Base-by-base conservation (phyloP, 2,113 vertebrate species). In the Serinus canaria region DNA sequence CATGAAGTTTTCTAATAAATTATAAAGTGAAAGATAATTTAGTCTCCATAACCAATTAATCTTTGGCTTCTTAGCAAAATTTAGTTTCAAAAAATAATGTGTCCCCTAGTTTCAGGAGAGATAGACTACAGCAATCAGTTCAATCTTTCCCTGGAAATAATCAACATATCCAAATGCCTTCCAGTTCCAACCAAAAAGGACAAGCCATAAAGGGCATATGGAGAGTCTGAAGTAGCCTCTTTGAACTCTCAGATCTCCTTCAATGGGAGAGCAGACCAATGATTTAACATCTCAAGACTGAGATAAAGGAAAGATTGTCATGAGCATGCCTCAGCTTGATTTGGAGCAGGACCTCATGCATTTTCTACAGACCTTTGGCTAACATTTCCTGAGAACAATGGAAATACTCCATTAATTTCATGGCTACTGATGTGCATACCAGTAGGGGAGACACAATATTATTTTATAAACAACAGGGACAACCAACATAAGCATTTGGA, bases 11-110 rank as follows among this genome's bases (percentile, higher is more conserved):
- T 60, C 60, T 56, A 90, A 85, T 88, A 95, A 92, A 91, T 96
- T 94, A 60, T 24, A 53, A 91, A 81, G 35, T 20, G 23, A 95
- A 80, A 95, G 68, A 81, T 70, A 93, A 77, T 92, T 93, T 44
- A 56, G 39, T 53, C 44, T 56, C 52, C 56, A 46, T 70, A 89
- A 39, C 64, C 7, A 82, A 84, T 84, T 84, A 81, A 78, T 78
- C 44, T 81, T 78, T 56, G 62, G 60, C 25, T 84, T 89, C 52
- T 91, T 75, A 56, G 33, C 35, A 81, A 90, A 90, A 55, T 6
- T 30, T 72, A 23, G 10, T 50, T 86, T 56, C 27, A 81, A 88
- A 90, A 86, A 72, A 39, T 47, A 56, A 44, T 15, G 22, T 35
- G 28, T 30, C 43, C 24, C 11, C 33, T 60, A 30, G 41, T 66